Base-by-base conservation (phyloP, 2,113 vertebrate species). In the Cygnus atratus region DNA sequence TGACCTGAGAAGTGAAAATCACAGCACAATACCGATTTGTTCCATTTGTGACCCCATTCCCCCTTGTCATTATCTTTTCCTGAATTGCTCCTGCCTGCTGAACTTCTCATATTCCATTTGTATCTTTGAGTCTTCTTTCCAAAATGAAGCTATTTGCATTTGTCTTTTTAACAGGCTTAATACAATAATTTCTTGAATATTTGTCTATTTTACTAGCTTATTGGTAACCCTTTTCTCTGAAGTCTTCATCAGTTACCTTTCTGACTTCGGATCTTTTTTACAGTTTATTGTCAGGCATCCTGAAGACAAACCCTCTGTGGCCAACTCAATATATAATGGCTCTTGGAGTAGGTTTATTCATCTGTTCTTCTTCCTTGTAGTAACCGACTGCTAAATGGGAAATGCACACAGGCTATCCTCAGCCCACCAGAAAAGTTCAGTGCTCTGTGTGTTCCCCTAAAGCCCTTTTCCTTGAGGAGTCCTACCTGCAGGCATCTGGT, bases 181-280 rank as follows among this genome's bases (percentile, higher is more conserved):
- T 26, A 9, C 57, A 3, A 31, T 52, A 28, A 70, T 52, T 8
- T 61, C 73, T 37, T 54, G 10, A 24, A 7, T 44, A 35, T 68
- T 80, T 84, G 3, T 75, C 11, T 31, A 4, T 39, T 83, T 68
- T 19, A 29, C 59, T 61, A 2, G 2, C 31, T 50, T 6, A 17
- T 5, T 2, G 10, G 28, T 11, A 66, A 11, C 3, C 1, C 0
- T 62, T 90, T 66, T 43, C 19, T 31, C 5, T 2, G 3, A 65
- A 65, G 6, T 6, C 26, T 33, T 79, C 37, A 10, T 41, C 33
- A 26, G 11, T 10, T 54, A 37, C 13, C 9, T 31, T 22, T 17
- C 13, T 76, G 39, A 48, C 21, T 67, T 82, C 7, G 10, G 5
- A 33, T 28, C 0, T 6, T 39, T 87, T 88, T 81, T 35, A 39